Evolutionary conservation across 1,140 invertebrate genomes (phyloP), one percentile per base, ranked within the genome.

Genomic region (Drosophila simulans): DNA sequence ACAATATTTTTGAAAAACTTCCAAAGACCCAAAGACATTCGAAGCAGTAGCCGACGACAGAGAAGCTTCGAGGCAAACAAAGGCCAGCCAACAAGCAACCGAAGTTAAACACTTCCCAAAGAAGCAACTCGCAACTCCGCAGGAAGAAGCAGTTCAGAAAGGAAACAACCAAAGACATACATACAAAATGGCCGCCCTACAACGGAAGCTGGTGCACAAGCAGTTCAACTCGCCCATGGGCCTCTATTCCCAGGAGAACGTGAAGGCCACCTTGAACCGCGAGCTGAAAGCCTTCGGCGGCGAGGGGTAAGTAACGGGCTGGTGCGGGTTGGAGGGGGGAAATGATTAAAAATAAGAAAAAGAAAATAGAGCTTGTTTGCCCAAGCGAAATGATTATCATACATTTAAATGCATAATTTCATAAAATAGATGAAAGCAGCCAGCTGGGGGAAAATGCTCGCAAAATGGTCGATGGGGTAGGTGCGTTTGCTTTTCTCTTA

Each of bases 201-300:
- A 94, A 88, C 93, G 94, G 80, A 93, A 92, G 80, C 92, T 97
- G 91, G 95, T 96, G 60, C 96, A 97, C 93, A 97, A 97, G 92
- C 97, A 98, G 93, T 98, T 97, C 93, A 98, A 98, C 93, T 96
- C 96, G 52, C 97, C 97, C 34, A 97, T 98, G 77, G 95, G 96
- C 80, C 93, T 98, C 25, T 98, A 98, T 92, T 97, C 97, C 15
- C 94, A 95, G 75, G 94, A 95, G 92, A 96, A 96, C 82, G 95
- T 98, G 68, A 95, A 96, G 84, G 95, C 97, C 86, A 96, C 97
- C 20, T 94, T 97, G 68, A 94, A 95, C 89, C 95, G 95, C 70
- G 96, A 97, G 92, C 94, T 96, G 60, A 94, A 95, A 92, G 94
- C 96, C 78, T 93, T 97, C 92, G 96, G 96, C 74, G 95, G 95